phyloP scores from a whole-genome alignment of 2,888 invertebrate genomes.

The Hyposoter didymator region DNA sequence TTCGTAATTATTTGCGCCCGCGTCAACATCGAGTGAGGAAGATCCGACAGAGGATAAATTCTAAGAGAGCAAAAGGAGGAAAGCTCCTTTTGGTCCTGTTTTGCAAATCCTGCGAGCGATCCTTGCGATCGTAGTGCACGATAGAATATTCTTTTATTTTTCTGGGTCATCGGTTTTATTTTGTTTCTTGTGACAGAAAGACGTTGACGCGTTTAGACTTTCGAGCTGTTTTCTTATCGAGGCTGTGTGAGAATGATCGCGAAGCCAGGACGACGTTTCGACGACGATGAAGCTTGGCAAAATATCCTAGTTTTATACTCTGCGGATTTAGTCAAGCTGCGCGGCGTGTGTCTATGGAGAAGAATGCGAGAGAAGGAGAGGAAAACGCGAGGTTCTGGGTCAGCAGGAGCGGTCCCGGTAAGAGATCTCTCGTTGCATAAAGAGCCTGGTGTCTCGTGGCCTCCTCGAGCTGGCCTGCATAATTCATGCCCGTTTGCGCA shows the following conservation, averaged over 20 bases:
- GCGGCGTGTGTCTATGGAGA: constrained; percentile 9
- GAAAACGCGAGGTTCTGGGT: constrained; percentile 73
- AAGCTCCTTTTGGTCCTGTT: constrained; percentile 40
- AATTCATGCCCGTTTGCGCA: constrained; percentile 76
- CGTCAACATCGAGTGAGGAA: not conserved
- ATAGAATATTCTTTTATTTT: constrained; percentile 54
- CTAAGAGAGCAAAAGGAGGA: not conserved
- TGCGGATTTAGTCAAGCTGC: constrained; percentile 28
- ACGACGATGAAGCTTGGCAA: constrained; percentile 40
- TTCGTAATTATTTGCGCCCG: constrained; percentile 44
- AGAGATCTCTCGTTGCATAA: constrained; percentile 70
- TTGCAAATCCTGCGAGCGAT: constrained; percentile 39
- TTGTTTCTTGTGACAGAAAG: not conserved
- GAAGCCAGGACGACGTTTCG: constrained; percentile 58
- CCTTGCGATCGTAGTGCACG: constrained; percentile 23
- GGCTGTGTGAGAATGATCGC: constrained; percentile 37
- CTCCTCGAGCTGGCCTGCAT: constrained; percentile 74
- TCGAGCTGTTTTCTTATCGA: constrained; percentile 6
- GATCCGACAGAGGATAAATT: constrained; percentile 33
- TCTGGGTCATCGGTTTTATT: constrained; percentile 63
- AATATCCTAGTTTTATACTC: constrained; percentile 49
- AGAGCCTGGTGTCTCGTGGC: constrained; percentile 63
- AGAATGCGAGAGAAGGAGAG: constrained; percentile 18
- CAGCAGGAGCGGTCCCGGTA: constrained; percentile 73
- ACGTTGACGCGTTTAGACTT: not conserved